A percentile compares a stretch with the other conserved stretches of the same genome.
phyloP scores from a whole-genome alignment of 2,797 vertebrate genomes.

The Anisognathus igniventris region DNA sequence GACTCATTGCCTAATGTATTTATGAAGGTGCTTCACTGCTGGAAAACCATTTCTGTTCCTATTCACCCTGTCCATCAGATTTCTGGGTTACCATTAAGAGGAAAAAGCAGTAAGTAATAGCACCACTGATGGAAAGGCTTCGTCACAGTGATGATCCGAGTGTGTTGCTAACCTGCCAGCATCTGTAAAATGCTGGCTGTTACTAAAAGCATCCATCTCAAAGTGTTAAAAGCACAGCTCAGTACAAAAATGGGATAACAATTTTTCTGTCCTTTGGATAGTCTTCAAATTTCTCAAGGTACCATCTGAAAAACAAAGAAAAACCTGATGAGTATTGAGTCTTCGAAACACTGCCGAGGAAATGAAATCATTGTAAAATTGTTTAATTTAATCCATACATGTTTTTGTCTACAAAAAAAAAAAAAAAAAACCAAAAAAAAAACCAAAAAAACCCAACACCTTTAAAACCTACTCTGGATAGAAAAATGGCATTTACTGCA shows the following conservation, averaged over 20 bases:
- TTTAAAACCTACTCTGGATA: background rate
- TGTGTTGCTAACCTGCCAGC: background rate
- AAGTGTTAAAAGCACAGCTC: constrained; percentile 16
- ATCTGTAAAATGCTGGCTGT: background rate
- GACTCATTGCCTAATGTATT: background rate
- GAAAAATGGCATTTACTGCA: background rate
- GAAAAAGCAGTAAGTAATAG: background rate
- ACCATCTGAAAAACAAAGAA: constrained; percentile 84
- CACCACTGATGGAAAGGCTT: background rate
- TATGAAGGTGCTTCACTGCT: background rate
- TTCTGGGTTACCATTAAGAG: background rate
- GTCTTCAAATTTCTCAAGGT: constrained; percentile 89
- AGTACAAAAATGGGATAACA: constrained; percentile 88
- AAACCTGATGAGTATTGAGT: background rate
- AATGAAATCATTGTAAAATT: background rate
- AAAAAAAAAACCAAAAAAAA: background rate
- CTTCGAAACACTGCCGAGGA: background rate
- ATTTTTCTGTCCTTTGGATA: constrained; percentile 90
- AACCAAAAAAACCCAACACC: background rate
- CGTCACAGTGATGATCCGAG: background rate
- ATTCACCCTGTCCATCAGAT: background rate
- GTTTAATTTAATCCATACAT: background rate
- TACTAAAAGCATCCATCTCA: background rate
- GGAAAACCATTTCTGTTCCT: background rate
- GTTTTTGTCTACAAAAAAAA: background rate